Evolutionary conservation across 2,888 invertebrate genomes (phyloP).

Genomic region (Perizoma affinitatum): DNA sequence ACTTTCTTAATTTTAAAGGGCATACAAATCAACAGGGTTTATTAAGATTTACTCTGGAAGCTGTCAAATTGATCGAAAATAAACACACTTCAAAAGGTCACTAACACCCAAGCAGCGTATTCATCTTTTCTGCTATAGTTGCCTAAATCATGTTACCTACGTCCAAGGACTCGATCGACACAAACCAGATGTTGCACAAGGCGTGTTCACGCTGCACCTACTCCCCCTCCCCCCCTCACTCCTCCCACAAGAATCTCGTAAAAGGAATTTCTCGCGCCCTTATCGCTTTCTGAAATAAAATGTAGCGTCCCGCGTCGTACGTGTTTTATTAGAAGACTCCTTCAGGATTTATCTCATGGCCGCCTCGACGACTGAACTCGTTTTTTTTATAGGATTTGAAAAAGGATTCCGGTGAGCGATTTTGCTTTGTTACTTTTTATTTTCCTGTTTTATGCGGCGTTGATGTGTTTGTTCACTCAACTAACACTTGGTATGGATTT

Average conservation of each 20-base stretch:
- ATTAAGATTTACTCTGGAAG: not conserved
- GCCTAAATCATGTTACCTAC: conserved; percentile 39
- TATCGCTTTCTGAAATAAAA: conserved; percentile 84
- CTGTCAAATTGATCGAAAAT: conserved; percentile 10
- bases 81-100: conserved; percentile 32
- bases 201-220: conserved; percentile 53
- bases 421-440: conserved; percentile 56
- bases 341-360: conserved; percentile 79
- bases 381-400: conserved; percentile 64
- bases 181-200: conserved; percentile 77
- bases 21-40: not conserved
- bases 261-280: conserved; percentile 82
- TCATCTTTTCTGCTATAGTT: conserved; percentile 35
- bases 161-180: conserved; percentile 47
- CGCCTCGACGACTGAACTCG: conserved; percentile 61
- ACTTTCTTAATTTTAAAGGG: not conserved
- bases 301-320: conserved; percentile 77
- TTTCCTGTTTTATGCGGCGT: conserved; percentile 44
- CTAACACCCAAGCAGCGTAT: conserved; percentile 30
- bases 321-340: conserved; percentile 81
- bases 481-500: no score
- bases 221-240: conserved; percentile 36
- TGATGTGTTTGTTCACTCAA: conserved; percentile 30
- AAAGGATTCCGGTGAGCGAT: conserved; percentile 64
- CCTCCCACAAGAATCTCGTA: conserved; percentile 74